A percentile compares a stretch with the other conserved stretches of the same genome.
Evolutionary conservation across 2,888 invertebrate species (phyloP).

Genomic region (Ariolimax columbianus): DNA sequence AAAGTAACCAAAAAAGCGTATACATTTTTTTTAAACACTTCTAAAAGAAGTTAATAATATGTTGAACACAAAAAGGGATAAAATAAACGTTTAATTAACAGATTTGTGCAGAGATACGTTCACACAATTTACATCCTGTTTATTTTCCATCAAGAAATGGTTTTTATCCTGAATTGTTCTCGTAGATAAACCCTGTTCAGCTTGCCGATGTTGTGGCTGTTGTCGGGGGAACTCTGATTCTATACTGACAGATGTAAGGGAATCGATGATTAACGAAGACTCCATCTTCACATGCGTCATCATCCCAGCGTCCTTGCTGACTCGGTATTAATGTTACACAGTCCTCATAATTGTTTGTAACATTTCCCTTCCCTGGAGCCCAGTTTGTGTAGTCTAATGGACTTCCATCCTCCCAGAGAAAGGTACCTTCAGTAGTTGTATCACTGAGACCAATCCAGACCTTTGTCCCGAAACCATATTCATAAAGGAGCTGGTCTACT

Average conservation of each 20-base stretch:
- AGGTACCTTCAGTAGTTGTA: neutral
- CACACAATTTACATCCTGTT: neutral
- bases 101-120: too few species aligned
- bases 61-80: too few species aligned
- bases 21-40: too few species aligned
- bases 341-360: neutral
- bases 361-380: neutral
- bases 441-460: conserved; percentile 40
- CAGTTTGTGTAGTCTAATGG: conserved; percentile 33
- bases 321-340: neutral
- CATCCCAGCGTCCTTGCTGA: neutral
- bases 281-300: neutral
- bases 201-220: neutral
- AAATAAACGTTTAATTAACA: too few species aligned
- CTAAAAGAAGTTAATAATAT: too few species aligned
- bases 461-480: neutral
- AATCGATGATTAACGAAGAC: neutral
- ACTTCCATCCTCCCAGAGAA: conserved; percentile 30
- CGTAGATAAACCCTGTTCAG: neutral
- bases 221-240: too few species aligned
- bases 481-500: neutral
- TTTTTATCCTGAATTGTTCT: neutral
- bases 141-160: neutral
- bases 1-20: too few species aligned
- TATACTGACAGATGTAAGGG: neutral